phyloP scores from a whole-genome alignment of 1,140 invertebrate species.

The Drosophila subpulchrella region DNA sequence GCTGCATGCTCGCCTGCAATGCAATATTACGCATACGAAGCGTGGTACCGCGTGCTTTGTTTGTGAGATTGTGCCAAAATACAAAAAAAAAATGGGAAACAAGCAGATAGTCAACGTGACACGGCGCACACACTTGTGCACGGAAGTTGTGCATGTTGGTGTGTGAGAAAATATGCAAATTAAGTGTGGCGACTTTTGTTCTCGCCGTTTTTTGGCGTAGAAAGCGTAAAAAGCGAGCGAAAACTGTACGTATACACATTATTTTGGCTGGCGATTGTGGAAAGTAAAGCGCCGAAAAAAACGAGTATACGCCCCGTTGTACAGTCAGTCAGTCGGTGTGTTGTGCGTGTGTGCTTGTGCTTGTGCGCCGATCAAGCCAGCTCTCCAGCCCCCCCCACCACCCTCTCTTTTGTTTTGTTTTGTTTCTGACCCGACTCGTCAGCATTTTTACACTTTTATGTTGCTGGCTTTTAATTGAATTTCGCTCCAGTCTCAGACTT shows the following conservation, averaged over 20 bases:
- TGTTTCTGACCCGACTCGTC: constrained; percentile 50
- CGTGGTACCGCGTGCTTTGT: constrained; percentile 56
- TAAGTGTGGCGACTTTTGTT: constrained; percentile 76
- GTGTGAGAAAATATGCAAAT: constrained; percentile 80
- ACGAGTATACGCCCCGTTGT: constrained; percentile 77
- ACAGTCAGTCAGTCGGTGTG: constrained; percentile 56
- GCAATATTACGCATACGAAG: constrained; percentile 79
- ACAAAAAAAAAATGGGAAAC: constrained; percentile 41
- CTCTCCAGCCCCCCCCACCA: constrained; percentile 9
- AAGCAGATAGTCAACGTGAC: constrained; percentile 75
- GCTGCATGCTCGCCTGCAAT: constrained; percentile 50
- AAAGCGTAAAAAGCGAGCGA: constrained; percentile 71
- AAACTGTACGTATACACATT: constrained; percentile 63
- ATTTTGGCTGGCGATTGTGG: constrained; percentile 63
- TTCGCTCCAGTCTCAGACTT: constrained; percentile 64
- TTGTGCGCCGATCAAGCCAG: constrained; percentile 42
- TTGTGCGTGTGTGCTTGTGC: constrained; percentile 11
- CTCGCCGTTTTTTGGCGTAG: constrained; percentile 60
- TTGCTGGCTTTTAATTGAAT: constrained; percentile 79
- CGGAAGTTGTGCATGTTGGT: constrained; percentile 44
- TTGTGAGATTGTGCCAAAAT: constrained; percentile 38
- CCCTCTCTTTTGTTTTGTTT: constrained; percentile 22
- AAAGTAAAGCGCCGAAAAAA: constrained; percentile 70
- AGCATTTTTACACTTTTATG: constrained; percentile 75
- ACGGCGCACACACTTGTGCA: constrained; percentile 37